phyloP scores from a whole-genome alignment of 2,113 vertebrate species.

The Pongo abelii region DNA sequence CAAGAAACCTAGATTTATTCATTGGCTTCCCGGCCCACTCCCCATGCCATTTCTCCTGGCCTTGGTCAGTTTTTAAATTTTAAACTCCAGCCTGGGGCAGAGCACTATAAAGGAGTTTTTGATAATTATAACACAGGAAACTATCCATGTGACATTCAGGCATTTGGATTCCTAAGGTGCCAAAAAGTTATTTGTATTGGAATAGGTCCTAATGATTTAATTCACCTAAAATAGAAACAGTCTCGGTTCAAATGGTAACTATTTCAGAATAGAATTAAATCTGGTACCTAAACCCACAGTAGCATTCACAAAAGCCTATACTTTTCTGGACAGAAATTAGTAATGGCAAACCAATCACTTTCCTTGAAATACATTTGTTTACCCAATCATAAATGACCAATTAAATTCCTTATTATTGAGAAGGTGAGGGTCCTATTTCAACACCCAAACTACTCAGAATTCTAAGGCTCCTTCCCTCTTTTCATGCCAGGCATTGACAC shows the following conservation, averaged over 20 bases:
- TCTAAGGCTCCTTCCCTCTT: slow-evolving; percentile 29
- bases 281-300: background rate
- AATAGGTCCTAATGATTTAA: background rate
- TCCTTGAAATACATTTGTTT: background rate
- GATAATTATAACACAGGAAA: background rate
- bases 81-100: background rate
- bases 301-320: background rate
- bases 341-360: background rate
- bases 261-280: slow-evolving; percentile 39
- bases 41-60: background rate
- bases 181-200: background rate
- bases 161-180: background rate
- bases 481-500: background rate
- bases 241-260: background rate
- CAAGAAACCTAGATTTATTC: background rate
- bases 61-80: background rate
- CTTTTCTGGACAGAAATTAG: slow-evolving; percentile 16
- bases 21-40: background rate
- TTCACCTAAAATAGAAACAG: slow-evolving; percentile 3
- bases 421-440: background rate
- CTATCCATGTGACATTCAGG: background rate
- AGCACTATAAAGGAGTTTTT: background rate
- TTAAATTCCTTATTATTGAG: background rate
- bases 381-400: background rate
- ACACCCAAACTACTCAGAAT: background rate